Evolutionary conservation across 2,113 vertebrate species (phyloP), one percentile per base, ranked within the genome.

Genomic region (Perca flavescens): DNA sequence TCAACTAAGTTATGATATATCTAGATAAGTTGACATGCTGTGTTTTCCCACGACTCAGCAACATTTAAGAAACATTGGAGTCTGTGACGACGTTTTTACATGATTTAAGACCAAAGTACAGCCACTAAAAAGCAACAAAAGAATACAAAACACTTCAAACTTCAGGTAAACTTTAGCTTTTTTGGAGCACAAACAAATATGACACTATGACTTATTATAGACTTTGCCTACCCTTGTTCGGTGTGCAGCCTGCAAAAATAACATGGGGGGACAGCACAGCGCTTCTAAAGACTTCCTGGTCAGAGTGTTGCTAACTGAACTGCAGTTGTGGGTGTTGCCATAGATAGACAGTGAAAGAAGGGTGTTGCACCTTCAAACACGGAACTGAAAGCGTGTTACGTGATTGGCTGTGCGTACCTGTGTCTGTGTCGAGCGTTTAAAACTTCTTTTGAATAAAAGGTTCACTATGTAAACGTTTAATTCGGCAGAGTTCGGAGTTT

Each of bases 321-420:
- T 1, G 19, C 57, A 13, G 43, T 3, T 0, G 46, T 49, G 65
- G 60, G 54, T 25, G 72, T 65, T 31, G 52, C 28, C 31, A 34
- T 34, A 28, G 28, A 34, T 34, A 34, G 31, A 34, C 31, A 34
- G 31, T 5, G 31, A 34, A 5, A 34, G 31, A 34, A 34, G 65
- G 60, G 60, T 25, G 72, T 65, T 43, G 46, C n/a, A 5, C 14
- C 13, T 9, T 6, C 56, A 61, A 56, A 89, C 19, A 31, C 74
- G 74, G 81, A 86, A 83, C 79, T n/a, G 2, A 17, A 21, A 17
- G 61, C 58, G 58, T 5, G 28, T 5, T 8, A 6, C n/a, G 2
- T 77, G 81, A 84, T 86, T 86, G 81, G 86, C 75, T 81, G 0
- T 19, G 62, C n/a, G 6, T 2, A 72, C 65, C 54, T 52, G 76